Conservation (phyloP, 2,797 vertebrate species). For the Bovichtus diacanthus region DNA sequence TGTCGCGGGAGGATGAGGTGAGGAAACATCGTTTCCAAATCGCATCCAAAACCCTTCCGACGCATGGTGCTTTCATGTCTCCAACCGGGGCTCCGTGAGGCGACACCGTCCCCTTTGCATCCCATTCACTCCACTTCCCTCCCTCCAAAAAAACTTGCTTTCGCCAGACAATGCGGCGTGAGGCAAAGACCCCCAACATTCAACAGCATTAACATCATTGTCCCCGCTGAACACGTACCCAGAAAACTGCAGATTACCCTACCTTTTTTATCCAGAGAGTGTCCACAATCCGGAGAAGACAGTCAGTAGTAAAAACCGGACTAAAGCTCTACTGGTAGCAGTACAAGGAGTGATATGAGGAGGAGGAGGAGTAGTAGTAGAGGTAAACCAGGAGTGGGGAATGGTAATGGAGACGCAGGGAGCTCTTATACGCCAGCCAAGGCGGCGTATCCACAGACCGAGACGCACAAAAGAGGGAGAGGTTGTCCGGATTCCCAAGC, state of each 20-base stretch:
- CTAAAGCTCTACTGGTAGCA: conserved; percentile 37
- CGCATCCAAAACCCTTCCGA: conserved; percentile 52
- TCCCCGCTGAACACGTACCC: conserved; percentile 15
- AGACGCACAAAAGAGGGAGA: conserved; percentile 70
- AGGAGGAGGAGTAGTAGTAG: conserved; percentile 55
- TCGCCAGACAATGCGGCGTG: conserved; percentile 18
- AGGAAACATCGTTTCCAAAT: conserved; percentile 55
- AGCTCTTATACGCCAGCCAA: conserved; percentile 82
- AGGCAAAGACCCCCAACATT: conserved; percentile 13
- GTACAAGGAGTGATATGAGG: conserved; percentile 45
- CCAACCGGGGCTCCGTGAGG: conserved; percentile 39
- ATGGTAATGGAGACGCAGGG: conserved; percentile 72
- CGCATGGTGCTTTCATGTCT: conserved; percentile 50
- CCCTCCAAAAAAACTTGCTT: conserved; percentile 45
- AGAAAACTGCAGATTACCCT: conserved; percentile 56
- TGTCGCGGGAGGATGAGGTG: conserved; percentile 37
- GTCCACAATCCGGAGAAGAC: conserved; percentile 49
- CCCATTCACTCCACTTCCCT: conserved; percentile 26
- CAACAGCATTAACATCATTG: neutral
- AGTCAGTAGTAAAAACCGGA: conserved; percentile 41
- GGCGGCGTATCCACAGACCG: conserved; percentile 73
- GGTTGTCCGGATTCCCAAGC: conserved; percentile 81
- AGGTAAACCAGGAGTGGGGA: conserved; percentile 69
- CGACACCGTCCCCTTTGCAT: conserved; percentile 10
- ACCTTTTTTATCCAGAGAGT: conserved; percentile 74